Evolutionary conservation across 1,140 invertebrate species (phyloP), one percentile per base, ranked within the genome.

Genomic region (Chelonus insularis): DNA sequence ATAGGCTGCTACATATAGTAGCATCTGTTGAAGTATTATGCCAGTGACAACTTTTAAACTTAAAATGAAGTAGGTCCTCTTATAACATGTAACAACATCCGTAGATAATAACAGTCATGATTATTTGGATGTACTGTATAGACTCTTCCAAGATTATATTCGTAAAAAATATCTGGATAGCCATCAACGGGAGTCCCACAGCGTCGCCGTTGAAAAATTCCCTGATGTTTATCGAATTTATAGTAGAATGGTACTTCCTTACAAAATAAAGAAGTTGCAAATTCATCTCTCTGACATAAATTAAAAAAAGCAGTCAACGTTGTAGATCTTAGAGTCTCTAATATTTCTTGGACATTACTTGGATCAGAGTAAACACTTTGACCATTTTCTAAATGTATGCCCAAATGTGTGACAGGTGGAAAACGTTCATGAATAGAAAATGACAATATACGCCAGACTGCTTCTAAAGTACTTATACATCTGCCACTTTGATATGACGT

Each of bases 361-460:
- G 52, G 57, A 39, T 61, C 67, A 58, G 76, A 82, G 52, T 71
- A 76, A 12, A 78, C 65, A n/a, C 54, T 6, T 65, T 81, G 75
- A 52, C 68, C 67, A 63, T 70, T 71, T 52, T 80, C 75, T 18
- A 80, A 62, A 70, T 82, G 74, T 8, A 82, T 71, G 8, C 70
- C 75, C 32, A 83, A 73, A 39, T 83, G 75, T 8, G 75, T 50
- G 18, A 80, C 76, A 25, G 78, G 59, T 56, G 82, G 81, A 62
- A 68, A 63, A 66, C 74, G 64, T 52, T 83, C 74, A 67, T 82
- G 72, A 37, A 82, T 73, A 8, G 67, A 54, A 68, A 82, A 82
- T 62, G 66, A 71, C 21, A 79, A 76, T 21, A 83, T 73, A 25
- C 81, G 65, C 79, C 80, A 83, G 56, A 79, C 57, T 36, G 80